Percentiles rank a stretch among this genome's conserved stretches.
phyloP scores from a whole-genome alignment of 1,140 invertebrate genomes.

The Marisa cornuarietis region DNA sequence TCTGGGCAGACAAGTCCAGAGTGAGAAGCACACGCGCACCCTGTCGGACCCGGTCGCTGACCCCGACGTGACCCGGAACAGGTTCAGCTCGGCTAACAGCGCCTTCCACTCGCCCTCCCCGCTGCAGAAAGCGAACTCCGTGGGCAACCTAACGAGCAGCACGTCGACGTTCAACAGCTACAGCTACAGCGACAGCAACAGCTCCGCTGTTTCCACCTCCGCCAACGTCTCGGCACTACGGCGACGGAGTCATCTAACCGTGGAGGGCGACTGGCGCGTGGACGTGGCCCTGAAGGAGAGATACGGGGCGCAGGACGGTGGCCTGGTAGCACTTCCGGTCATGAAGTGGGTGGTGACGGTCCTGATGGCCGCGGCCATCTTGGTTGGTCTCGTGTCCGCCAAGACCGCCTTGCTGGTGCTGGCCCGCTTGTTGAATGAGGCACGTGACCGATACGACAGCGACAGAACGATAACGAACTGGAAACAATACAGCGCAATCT shows the following conservation, averaged over 20 bases:
- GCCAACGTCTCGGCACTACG: not conserved
- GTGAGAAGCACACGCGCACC: no score
- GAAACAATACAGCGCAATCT: slow-evolving; percentile 18
- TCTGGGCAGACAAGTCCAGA: no score
- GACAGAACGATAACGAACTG: not conserved
- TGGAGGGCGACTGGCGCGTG: slow-evolving; percentile 28
- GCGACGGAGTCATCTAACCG: slow-evolving; percentile 10
- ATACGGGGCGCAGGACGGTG: no score
- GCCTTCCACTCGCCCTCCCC: no score
- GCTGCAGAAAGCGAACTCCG: no score
- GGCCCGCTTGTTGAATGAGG: no score
- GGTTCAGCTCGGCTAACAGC: no score
- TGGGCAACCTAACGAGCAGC: no score
- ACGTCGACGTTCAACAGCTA: not conserved
- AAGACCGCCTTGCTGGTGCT: slow-evolving; percentile 18
- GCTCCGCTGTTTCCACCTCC: not conserved
- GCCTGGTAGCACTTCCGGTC: not conserved
- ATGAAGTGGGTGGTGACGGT: slow-evolving; percentile 25
- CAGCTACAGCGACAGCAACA: slow-evolving; percentile 4
- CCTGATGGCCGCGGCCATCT: not conserved
- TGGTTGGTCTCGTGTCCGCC: slow-evolving; percentile 10
- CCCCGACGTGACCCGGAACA: no score
- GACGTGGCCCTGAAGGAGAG: slow-evolving; percentile 3
- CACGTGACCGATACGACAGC: no score
- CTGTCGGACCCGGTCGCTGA: no score